Percentiles rank a stretch among this genome's conserved stretches.
Conservation (phyloP, 2,113 vertebrate genomes). For the Pteruthius melanotis region DNA sequence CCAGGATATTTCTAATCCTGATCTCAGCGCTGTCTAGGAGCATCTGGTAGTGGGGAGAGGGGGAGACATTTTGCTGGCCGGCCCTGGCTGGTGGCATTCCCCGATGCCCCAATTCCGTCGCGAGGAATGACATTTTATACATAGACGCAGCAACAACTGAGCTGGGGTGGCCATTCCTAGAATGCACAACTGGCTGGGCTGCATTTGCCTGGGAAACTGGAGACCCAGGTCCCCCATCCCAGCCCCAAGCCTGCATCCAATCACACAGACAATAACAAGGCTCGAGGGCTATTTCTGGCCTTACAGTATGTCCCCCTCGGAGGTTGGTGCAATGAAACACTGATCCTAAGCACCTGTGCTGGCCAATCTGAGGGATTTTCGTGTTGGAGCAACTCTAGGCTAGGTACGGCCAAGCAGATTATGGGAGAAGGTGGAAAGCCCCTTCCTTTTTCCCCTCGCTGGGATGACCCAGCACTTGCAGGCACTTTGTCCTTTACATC, state of each 20-base stretch:
- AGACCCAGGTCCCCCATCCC: conserved; percentile 51
- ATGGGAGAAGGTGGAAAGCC: neutral
- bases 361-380: conserved; percentile 49
- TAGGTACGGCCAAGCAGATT: conserved; percentile 18
- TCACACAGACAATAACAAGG: conserved; percentile 65
- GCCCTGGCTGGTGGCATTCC: neutral
- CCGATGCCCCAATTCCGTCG: neutral
- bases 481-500: neutral
- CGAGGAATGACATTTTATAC: conserved; percentile 48
- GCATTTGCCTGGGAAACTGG: conserved; percentile 62
- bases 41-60: conserved; percentile 18
- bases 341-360: conserved; percentile 66
- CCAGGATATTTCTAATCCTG: conserved; percentile 59
- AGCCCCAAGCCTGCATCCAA: conserved; percentile 56
- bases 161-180: conserved; percentile 60
- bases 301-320: conserved; percentile 48
- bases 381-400: neutral
- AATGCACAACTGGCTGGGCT: conserved; percentile 67
- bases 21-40: conserved; percentile 29
- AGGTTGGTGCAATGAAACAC: conserved; percentile 40
- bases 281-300: conserved; percentile 42
- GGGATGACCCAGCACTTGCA: neutral
- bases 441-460: neutral
- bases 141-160: conserved; percentile 57
- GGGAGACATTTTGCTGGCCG: conserved; percentile 4